Conservation (phyloP, 1,140 invertebrate genomes). For the Apocrypta bakeri region DNA sequence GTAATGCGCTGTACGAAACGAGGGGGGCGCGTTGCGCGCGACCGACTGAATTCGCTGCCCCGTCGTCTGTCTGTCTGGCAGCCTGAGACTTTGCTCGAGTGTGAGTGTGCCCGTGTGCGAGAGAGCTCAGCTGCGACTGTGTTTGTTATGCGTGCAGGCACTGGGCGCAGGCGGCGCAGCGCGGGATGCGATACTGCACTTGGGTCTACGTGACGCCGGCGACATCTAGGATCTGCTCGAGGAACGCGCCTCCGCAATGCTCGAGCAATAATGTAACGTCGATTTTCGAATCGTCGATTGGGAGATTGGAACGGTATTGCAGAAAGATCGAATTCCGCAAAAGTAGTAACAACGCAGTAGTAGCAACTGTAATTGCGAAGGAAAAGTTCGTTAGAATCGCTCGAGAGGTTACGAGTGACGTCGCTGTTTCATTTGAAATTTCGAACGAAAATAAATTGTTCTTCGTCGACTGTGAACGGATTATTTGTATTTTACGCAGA, state of each 20-base stretch:
- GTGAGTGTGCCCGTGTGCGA: not conserved
- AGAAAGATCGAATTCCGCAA: too few relatives aligned
- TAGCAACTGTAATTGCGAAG: too few relatives aligned
- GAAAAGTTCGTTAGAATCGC: too few relatives aligned
- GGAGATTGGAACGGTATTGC: too few relatives aligned
- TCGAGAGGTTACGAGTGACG: too few relatives aligned
- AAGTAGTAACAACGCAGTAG: too few relatives aligned
- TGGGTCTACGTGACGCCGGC: not conserved
- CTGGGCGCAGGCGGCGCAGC: too few relatives aligned
- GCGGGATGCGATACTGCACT: not conserved
- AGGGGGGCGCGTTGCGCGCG: not conserved
- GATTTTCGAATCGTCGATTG: too few relatives aligned
- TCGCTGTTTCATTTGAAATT: not conserved
- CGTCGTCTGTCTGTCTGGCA: not conserved
- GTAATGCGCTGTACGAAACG: not conserved
- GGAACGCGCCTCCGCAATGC: not conserved
- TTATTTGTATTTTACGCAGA: too few relatives aligned
- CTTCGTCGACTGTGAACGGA: too few relatives aligned
- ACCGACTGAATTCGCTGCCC: not conserved
- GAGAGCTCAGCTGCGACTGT: not conserved
- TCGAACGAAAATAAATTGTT: not conserved
- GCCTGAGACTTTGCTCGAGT: not conserved
- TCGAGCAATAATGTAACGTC: too few relatives aligned
- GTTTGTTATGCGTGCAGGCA: not conserved
- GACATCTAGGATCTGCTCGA: not conserved